phyloP scores from a whole-genome alignment of 2,113 vertebrate species.

The Rhinoptilus africanus region DNA sequence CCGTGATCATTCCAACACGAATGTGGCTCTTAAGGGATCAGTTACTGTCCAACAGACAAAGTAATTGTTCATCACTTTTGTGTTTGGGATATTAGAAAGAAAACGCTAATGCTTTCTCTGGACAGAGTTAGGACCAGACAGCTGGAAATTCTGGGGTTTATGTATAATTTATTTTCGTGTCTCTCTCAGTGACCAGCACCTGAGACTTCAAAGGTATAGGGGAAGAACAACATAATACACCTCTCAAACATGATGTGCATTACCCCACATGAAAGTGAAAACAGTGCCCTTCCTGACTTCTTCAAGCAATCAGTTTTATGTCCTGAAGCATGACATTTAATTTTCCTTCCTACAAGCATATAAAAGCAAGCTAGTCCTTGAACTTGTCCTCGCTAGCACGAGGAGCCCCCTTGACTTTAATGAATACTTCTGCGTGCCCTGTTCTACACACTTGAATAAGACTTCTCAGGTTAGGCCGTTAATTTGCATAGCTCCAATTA shows the following conservation, averaged over 20 bases:
- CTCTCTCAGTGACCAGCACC: background rate
- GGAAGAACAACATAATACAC: background rate
- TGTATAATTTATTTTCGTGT: background rate
- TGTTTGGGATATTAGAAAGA: background rate
- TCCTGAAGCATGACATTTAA: background rate
- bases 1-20: rapidly evolving
- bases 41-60: background rate
- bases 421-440: background rate
- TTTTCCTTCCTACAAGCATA: slow-evolving; percentile 2
- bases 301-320: background rate
- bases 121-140: background rate
- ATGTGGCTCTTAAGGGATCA: background rate
- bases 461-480: slow-evolving; percentile 51
- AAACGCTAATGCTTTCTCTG: background rate
- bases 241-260: background rate
- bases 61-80: background rate
- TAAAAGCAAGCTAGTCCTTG: slow-evolving; percentile 3
- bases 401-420: slow-evolving; percentile 18
- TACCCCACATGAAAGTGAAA: background rate
- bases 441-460: slow-evolving; percentile 21
- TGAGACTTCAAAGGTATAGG: background rate
- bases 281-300: background rate
- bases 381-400: background rate
- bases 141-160: background rate
- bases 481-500: slow-evolving; percentile 61